These are phyloP conservation scores for Rhingia campestris DNA, from an alignment of 2,888 invertebrate genomes.

Conservation along the genomic window DNA sequence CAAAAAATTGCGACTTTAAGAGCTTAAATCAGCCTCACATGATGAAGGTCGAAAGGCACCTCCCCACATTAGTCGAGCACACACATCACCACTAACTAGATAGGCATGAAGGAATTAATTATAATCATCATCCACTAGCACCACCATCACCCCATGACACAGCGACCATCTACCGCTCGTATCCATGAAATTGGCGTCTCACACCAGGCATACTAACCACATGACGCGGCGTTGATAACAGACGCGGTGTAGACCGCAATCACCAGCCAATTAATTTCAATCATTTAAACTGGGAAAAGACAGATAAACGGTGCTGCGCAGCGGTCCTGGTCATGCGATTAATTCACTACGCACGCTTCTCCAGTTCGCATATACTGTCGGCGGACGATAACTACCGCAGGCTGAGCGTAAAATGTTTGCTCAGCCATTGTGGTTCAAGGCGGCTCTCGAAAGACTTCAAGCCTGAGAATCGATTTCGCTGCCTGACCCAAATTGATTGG, in stretches of 20 bases:
- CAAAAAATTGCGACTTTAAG: too few relatives aligned
- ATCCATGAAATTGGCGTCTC: neutral
- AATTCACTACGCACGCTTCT: conserved; percentile 59
- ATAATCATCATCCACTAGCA: too few relatives aligned
- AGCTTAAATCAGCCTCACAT: too few relatives aligned
- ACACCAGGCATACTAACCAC: conserved; percentile 1
- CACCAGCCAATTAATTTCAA: conserved; percentile 69
- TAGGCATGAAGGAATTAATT: too few relatives aligned
- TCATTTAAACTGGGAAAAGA: conserved; percentile 54
- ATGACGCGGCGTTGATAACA: conserved; percentile 33
- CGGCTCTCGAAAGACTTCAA: conserved; percentile 1
- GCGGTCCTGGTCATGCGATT: conserved; percentile 28
- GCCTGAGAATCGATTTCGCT: conserved; percentile 29
- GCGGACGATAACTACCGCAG: conserved; percentile 44
- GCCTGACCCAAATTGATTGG: conserved; percentile 61
- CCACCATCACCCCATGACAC: neutral
- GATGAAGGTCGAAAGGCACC: too few relatives aligned
- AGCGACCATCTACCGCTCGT: neutral
- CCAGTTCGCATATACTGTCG: conserved; percentile 23
- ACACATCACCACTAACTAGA: too few relatives aligned
- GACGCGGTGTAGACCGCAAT: conserved; percentile 55
- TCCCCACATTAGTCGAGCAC: too few relatives aligned
- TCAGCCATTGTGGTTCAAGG: conserved; percentile 34
- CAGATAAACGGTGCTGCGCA: conserved; percentile 30
- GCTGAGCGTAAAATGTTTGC: conserved; percentile 67